These are phyloP conservation scores for Pimpla rufipes DNA, from an alignment of 2,888 invertebrate species.

Conservation along the genomic window DNA sequence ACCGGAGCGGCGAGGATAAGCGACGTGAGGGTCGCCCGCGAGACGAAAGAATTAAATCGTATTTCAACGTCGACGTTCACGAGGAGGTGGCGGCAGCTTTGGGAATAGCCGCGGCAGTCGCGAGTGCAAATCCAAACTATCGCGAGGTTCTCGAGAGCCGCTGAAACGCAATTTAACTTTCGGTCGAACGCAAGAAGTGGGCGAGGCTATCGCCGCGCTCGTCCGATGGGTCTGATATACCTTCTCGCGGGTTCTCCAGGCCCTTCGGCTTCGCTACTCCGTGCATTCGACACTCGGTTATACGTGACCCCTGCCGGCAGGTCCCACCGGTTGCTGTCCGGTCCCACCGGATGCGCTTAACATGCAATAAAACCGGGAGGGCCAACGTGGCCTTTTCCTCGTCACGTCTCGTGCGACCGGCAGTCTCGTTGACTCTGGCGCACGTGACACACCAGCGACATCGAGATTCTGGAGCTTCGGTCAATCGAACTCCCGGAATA, in stretches of 20 bases:
- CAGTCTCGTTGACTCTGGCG: constrained; percentile 45
- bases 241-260: constrained; percentile 52
- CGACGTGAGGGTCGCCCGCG: constrained; percentile 71
- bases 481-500: constrained; percentile 59
- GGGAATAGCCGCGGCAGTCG: constrained; percentile 80
- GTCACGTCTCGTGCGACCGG: constrained; percentile 6
- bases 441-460: constrained; percentile 16
- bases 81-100: constrained; percentile 76
- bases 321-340: constrained; percentile 60
- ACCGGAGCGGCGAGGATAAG: constrained; percentile 10
- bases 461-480: constrained; percentile 35
- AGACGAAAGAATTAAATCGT: constrained; percentile 82
- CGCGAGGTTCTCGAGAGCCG: constrained; percentile 70
- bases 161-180: constrained; percentile 84
- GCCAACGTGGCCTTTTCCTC: constrained; percentile 54
- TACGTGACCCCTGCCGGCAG: constrained; percentile 21
- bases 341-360: constrained; percentile 75
- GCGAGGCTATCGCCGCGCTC: constrained; percentile 43
- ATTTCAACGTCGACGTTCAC: constrained; percentile 80
- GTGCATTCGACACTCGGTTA: constrained; percentile 44
- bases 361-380: constrained; percentile 79
- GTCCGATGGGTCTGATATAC: constrained; percentile 40
- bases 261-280: constrained; percentile 37
- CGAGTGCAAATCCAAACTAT: constrained; percentile 80
- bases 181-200: constrained; percentile 79